Conservation (phyloP, 2,888 invertebrate species). For the Apamea crenata region DNA sequence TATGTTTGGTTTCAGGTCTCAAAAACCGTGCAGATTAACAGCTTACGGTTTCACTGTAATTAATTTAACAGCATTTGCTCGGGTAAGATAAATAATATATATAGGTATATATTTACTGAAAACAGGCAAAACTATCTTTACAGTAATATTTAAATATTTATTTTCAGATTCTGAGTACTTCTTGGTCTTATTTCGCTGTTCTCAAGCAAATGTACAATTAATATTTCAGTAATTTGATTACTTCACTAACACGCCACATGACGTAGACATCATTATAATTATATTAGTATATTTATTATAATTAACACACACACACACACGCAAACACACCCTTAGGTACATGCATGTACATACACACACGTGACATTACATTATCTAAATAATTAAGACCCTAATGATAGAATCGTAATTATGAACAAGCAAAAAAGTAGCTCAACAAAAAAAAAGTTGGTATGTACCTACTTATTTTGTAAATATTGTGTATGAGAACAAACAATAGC, state of each 20-base stretch:
- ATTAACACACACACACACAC: background rate
- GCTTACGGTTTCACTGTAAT: constrained; percentile 76
- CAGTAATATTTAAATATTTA: constrained; percentile 1
- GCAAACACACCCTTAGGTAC: background rate
- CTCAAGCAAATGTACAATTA: constrained; percentile 71
- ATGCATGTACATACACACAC: background rate
- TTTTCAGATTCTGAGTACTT: constrained; percentile 80
- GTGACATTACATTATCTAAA: background rate
- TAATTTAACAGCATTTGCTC: constrained; percentile 75
- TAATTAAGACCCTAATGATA: background rate
- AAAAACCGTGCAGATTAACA: constrained; percentile 77
- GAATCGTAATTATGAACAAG: background rate
- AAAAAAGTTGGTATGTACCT: background rate
- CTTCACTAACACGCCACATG: background rate
- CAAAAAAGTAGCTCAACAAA: background rate
- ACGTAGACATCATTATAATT: background rate
- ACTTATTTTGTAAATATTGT: background rate
- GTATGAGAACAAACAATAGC: background rate
- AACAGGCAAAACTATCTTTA: background rate
- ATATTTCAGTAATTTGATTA: background rate
- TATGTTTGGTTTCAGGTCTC: constrained; percentile 71
- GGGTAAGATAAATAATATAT: constrained; percentile 64
- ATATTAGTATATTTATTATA: background rate
- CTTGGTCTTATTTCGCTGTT: constrained; percentile 82
- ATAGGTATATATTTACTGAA: background rate